Evolutionary conservation across 2,888 invertebrate species (phyloP), one percentile per base, ranked within the genome.

Genomic region (Acronicta psi): DNA sequence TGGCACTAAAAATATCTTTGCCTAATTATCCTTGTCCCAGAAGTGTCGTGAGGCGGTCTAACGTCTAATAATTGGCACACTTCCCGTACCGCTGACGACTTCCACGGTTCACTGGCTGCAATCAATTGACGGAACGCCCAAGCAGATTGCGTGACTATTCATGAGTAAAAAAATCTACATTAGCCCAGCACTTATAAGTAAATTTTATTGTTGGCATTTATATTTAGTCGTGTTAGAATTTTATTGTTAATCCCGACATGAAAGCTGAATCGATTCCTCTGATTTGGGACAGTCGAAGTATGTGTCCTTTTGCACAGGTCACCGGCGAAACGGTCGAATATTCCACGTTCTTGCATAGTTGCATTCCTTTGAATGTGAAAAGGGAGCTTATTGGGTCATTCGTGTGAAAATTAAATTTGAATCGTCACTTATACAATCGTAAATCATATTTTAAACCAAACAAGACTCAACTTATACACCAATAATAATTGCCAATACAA

Each of bases 41-140:
- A 76, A 75, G 80, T 62, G 73, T 75, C 66, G 74, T 80, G 65
- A 69, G 66, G 67, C 65, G 70, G 74, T 68, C 75, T 81, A 77
- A 81, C 69, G 73, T 66, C 72, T 59, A 77, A 77, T 86, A 84
- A 87, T 87, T 87, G 86, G 81, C 82, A 82, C 79, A 81, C 81
- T 83, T 84, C 80, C 81, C 80, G 73, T 76, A 77, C 75, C 77
- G 76, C 71, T 77, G 81, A 83, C 79, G 76, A 77, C 72, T 77
- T 77, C 66, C 70, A 79, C 77, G 79, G 77, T 66, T 73, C 78
- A 80, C 67, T 78, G 80, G 59, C 50, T 62, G 62, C 62, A 61
- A 73, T 69, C 72, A 74, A 76, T 77, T 78, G 79, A 82, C 77
- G 73, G 71, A 78, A 66, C 60, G 69, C 74, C 74, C 80, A 73